Evolutionary conservation across 2,113 vertebrate species (phyloP).

Genomic region (Pica pica): DNA sequence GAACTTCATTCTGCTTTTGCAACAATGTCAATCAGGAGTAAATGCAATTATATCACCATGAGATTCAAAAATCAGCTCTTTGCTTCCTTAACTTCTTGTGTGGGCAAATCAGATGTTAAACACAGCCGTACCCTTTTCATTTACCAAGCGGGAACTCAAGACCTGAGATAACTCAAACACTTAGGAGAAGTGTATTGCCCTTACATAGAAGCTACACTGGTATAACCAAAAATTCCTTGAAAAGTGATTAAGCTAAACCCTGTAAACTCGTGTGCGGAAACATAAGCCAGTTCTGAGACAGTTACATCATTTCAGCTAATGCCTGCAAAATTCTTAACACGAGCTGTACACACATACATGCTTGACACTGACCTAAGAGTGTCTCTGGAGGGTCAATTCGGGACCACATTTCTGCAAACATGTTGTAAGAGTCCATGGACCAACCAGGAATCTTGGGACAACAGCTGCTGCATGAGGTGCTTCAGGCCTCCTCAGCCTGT

Average conservation of each 20-base stretch:
- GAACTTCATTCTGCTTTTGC: not conserved
- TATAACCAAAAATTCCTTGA: not conserved
- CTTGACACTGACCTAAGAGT: not conserved
- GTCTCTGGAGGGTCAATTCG: rapidly evolving
- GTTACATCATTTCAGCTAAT: not conserved
- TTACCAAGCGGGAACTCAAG: not conserved
- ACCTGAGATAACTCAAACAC: not conserved
- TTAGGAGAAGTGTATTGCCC: not conserved
- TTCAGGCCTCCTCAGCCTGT: not conserved
- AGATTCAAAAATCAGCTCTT: not conserved
- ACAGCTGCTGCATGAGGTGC: not conserved
- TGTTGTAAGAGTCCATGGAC: not conserved
- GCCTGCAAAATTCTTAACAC: not conserved
- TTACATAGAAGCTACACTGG: not conserved
- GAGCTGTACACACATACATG: not conserved
- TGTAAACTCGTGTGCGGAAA: rapidly evolving
- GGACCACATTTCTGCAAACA: not conserved
- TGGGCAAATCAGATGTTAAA: not conserved
- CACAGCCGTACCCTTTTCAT: not conserved
- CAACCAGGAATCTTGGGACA: not conserved
- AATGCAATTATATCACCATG: not conserved
- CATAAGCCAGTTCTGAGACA: not conserved
- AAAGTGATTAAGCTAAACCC: not conserved
- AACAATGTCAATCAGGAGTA: not conserved
- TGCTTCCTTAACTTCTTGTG: not conserved